A percentile compares a stretch with the other conserved stretches of the same genome.
phyloP scores from a whole-genome alignment of 2,797 vertebrate species.

The Neosilurus hyrtlii region DNA sequence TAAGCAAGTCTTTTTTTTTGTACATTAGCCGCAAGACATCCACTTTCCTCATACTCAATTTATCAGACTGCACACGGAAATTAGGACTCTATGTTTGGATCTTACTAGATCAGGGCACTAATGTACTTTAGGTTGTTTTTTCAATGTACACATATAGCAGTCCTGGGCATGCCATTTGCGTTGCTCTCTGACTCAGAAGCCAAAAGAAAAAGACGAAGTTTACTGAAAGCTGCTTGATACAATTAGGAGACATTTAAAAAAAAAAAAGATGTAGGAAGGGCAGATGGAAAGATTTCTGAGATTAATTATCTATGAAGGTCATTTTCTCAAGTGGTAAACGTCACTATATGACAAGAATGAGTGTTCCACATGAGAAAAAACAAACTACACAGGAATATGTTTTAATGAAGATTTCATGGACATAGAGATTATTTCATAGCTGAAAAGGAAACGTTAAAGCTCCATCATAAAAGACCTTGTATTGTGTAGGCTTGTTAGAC shows the following conservation, averaged over 20 bases:
- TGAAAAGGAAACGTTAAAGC: not conserved
- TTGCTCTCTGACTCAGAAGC: conserved; percentile 12
- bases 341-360: not conserved
- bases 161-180: not conserved
- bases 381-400: not conserved
- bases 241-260: not conserved
- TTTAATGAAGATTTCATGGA: not conserved
- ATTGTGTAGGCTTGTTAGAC: not conserved
- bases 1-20: not conserved
- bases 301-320: not conserved
- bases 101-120: not conserved
- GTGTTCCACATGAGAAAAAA: not conserved
- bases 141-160: not conserved
- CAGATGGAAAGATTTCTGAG: not conserved
- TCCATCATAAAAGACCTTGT: not conserved
- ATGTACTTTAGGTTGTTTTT: not conserved
- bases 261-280: too few species aligned
- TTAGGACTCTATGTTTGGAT: not conserved
- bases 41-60: not conserved
- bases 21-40: not conserved
- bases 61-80: conserved; percentile 8
- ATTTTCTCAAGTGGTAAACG: not conserved
- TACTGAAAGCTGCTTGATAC: conserved; percentile 5
- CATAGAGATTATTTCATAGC: not conserved
- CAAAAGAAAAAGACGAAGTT: not conserved